Conservation (phyloP, 2,113 vertebrate species). For the Prionailurus viverrinus region DNA sequence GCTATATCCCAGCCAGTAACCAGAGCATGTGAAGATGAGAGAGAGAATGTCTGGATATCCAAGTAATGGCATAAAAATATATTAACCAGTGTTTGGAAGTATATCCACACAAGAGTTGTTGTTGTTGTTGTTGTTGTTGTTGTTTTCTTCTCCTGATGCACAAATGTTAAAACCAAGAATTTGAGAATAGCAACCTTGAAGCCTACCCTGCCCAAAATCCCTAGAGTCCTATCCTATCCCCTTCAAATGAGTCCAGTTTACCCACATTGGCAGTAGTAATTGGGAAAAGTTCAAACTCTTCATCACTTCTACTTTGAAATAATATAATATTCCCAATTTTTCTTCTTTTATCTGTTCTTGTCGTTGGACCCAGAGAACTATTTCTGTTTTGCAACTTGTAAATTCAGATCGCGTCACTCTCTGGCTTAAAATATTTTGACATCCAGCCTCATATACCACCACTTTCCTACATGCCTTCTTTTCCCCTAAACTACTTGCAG, state of each 20-base stretch:
- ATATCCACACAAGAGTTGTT: not conserved
- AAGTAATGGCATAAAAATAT: not conserved
- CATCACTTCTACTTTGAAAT: not conserved
- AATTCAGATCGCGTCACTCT: not conserved
- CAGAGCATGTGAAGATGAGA: not conserved
- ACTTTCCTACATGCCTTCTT: not conserved
- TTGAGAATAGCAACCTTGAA: not conserved
- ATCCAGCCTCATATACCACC: not conserved
- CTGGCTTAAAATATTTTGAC: not conserved
- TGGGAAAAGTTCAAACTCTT: not conserved
- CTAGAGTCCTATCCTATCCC: rapidly evolving
- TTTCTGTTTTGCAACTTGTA: not conserved
- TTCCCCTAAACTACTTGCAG: not conserved
- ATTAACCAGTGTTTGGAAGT: not conserved
- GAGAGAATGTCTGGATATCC: not conserved
- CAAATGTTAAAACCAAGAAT: not conserved
- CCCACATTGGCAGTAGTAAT: not conserved
- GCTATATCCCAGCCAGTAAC: not conserved
- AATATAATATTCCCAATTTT: not conserved
- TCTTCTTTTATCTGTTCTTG: not conserved
- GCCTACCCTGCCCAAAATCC: not conserved
- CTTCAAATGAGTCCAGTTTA: not conserved
- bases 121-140: no score
- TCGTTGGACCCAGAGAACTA: not conserved
- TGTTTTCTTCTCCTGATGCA: not conserved